phyloP scores from a whole-genome alignment of 2,797 vertebrate genomes.

The Thalassophryne amazonica region DNA sequence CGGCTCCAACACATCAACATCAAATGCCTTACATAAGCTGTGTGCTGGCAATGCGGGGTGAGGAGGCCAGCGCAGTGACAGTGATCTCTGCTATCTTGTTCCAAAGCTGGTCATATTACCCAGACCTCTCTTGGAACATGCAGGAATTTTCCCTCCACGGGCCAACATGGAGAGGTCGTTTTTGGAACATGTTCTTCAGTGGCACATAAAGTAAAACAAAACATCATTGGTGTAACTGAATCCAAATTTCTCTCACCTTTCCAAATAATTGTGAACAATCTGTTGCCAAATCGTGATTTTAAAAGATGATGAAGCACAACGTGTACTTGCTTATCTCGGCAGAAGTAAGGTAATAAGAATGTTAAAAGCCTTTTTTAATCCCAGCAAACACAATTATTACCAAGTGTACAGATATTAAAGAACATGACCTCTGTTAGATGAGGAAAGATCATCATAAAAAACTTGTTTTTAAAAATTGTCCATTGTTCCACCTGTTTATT shows the following conservation, averaged over 20 bases:
- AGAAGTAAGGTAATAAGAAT: conserved; percentile 21
- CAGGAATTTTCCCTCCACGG: conserved; percentile 21
- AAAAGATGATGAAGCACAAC: conserved; percentile 38
- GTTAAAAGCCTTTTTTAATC: conserved; percentile 26
- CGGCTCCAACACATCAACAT: conserved; percentile 37
- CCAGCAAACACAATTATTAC: conserved; percentile 37
- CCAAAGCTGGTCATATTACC: conserved; percentile 41
- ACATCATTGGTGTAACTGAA: conserved; percentile 46
- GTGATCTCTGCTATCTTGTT: conserved; percentile 61
- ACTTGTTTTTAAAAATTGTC: neutral
- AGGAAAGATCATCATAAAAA: conserved; percentile 37
- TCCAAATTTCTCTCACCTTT: conserved; percentile 23
- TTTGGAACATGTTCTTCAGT: conserved; percentile 6
- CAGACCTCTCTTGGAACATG: conserved; percentile 25
- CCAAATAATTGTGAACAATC: conserved; percentile 20
- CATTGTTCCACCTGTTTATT: conserved; percentile 42
- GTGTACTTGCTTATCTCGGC: conserved; percentile 41
- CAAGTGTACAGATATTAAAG: conserved; percentile 32
- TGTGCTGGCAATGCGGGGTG: conserved; percentile 9
- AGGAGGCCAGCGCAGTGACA: conserved; percentile 46
- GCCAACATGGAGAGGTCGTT: conserved; percentile 20
- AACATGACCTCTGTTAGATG: conserved; percentile 18
- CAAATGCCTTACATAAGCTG: conserved; percentile 53
- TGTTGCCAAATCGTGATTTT: conserved; percentile 36
- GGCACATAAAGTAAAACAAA: conserved; percentile 41